phyloP scores from a whole-genome alignment of 2,797 vertebrate species.

The Myotis daubentonii region DNA sequence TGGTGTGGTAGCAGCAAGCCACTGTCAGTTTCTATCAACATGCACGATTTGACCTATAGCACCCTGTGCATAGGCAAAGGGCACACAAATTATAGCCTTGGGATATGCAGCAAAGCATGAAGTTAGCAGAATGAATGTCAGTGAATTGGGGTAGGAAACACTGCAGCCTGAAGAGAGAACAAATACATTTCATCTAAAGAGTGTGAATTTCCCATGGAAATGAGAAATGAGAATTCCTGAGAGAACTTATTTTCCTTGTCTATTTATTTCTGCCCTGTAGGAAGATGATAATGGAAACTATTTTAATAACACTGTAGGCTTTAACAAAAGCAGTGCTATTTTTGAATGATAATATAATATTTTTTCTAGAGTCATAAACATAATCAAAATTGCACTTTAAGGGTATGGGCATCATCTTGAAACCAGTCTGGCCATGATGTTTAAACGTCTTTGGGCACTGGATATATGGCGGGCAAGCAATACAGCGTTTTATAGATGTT shows the following conservation, averaged over 20 bases:
- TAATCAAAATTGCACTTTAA: conserved; percentile 39
- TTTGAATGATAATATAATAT: conserved; percentile 70
- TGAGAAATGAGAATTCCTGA: conserved; percentile 66
- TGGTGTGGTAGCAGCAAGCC: not conserved
- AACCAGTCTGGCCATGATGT: not conserved
- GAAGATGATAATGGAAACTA: conserved; percentile 68
- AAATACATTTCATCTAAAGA: conserved; percentile 61
- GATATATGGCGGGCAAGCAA: not conserved
- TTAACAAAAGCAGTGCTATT: conserved; percentile 69
- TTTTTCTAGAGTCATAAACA: conserved; percentile 59
- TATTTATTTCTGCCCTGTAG: conserved; percentile 72
- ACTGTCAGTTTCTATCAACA: conserved; percentile 47
- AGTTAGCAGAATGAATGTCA: conserved; percentile 55
- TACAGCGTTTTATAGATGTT: not conserved
- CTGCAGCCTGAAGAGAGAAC: conserved; percentile 30
- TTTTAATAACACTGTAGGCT: conserved; percentile 67
- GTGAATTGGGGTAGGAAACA: conserved; percentile 35
- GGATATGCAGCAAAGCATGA: conserved; percentile 44
- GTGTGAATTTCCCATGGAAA: conserved; percentile 71
- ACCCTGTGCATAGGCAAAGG: not conserved
- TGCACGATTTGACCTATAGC: not conserved
- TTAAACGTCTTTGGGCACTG: not conserved
- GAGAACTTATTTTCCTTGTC: conserved; percentile 67
- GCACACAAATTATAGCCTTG: conserved; percentile 50
- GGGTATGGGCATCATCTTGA: not conserved